phyloP scores from a whole-genome alignment of 1,140 invertebrate genomes.

The Drosophila kikkawai region DNA sequence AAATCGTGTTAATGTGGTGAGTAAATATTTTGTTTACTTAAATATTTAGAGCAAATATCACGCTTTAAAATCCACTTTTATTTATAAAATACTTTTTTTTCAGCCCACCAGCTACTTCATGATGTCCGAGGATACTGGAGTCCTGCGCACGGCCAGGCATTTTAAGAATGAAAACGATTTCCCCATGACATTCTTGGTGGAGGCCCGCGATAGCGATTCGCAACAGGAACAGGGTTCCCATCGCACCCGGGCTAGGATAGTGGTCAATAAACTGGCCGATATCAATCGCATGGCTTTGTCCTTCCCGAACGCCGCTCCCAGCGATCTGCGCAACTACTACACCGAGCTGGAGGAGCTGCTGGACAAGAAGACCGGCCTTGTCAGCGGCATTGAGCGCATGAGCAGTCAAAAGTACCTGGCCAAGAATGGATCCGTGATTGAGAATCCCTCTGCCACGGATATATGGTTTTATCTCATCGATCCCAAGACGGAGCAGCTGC shows the following conservation, averaged over 20 bases:
- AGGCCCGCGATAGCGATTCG: constrained; percentile 85
- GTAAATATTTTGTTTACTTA: constrained; percentile 28
- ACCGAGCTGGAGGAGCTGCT: constrained; percentile 89
- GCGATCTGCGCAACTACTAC: constrained; percentile 88
- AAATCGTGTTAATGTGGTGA: constrained; percentile 86
- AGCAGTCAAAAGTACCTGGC: constrained; percentile 89
- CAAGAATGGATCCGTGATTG: constrained; percentile 91
- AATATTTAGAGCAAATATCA: background rate
- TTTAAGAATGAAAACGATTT: constrained; percentile 89
- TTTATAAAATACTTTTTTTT: background rate
- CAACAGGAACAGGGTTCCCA: constrained; percentile 73
- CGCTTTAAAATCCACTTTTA: background rate
- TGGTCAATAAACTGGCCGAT: constrained; percentile 89
- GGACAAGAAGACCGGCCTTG: constrained; percentile 90
- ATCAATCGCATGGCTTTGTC: constrained; percentile 91
- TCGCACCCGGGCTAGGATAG: constrained; percentile 71
- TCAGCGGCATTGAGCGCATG: constrained; percentile 92
- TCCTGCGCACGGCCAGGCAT: constrained; percentile 90
- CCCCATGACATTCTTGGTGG: constrained; percentile 91
- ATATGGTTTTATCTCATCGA: constrained; percentile 95
- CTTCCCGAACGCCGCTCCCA: constrained; percentile 90
- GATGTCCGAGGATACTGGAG: constrained; percentile 90
- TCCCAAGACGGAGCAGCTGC: constrained; percentile 90
- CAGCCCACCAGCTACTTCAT: constrained; percentile 87
- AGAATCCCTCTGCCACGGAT: constrained; percentile 91